Evolutionary conservation across 2,113 vertebrate genomes (phyloP).

Genomic region (Epinephelus cyanopodus): DNA sequence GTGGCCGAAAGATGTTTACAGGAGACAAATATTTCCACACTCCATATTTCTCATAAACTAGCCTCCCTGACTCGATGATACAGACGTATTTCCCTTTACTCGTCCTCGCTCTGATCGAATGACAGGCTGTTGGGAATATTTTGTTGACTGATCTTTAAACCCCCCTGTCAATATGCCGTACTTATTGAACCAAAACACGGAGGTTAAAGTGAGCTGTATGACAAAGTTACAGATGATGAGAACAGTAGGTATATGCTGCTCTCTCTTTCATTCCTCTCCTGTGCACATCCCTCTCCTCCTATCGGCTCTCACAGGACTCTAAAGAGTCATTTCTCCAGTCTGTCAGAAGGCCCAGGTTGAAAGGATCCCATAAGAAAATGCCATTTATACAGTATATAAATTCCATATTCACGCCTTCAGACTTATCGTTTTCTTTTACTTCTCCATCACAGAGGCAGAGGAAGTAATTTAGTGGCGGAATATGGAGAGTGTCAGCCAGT

Average conservation of each 20-base stretch:
- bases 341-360: constrained; percentile 50
- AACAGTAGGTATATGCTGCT: constrained; percentile 14
- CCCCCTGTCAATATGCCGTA: neutral
- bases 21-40: neutral
- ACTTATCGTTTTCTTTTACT: constrained; percentile 78
- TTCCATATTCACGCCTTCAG: constrained; percentile 69
- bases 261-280: constrained; percentile 43
- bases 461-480: constrained; percentile 75
- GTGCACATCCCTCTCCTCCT: constrained; percentile 52
- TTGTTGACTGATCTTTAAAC: constrained; percentile 20
- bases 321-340: constrained; percentile 61
- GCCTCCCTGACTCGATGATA: neutral
- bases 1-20: neutral
- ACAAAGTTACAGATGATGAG: constrained; percentile 53
- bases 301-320: constrained; percentile 61
- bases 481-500: constrained; percentile 66
- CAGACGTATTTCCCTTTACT: neutral
- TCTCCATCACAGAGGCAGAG: constrained; percentile 71
- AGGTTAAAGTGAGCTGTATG: constrained; percentile 15
- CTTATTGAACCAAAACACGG: constrained; percentile 39
- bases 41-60: neutral
- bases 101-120: neutral
- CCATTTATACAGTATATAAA: constrained; percentile 73
- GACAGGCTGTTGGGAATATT: constrained; percentile 3
- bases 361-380: constrained; percentile 63